Evolutionary conservation across 1,140 invertebrate species (phyloP), one percentile per base, ranked within the genome.

Genomic region (Drosophila parvula): DNA sequence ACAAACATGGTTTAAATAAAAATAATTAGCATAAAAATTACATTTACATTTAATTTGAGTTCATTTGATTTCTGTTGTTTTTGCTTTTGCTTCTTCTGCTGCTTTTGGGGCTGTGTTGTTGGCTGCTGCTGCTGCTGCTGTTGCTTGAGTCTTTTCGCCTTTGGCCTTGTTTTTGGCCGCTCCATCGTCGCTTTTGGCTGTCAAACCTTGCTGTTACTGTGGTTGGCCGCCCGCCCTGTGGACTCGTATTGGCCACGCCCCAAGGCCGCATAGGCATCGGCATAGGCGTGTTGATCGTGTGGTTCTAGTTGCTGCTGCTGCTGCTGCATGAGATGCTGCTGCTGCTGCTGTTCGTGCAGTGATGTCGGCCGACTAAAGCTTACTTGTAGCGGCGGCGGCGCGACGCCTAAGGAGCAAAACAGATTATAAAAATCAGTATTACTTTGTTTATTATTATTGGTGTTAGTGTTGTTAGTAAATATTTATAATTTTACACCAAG

Each of bases 211-310:
- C 63, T 84, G 50, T 89, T 90, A 68, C 70, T 79, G 47, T 79
- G 84, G 75, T 70, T 75, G 62, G 92, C 93, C 93, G 84, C 76
- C 91, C 92, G 93, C 79, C 84, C 80, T 36, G 85, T 91, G 92
- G 92, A 92, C 91, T 93, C 91, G 90, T 93, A 89, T 78, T 92
- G 92, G 91, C 93, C 85, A 88, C 93, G 93, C 90, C 94, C 93
- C 88, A 93, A 91, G 91, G 95, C 95, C 76, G 95, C 94, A 77
- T 94, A 94, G 74, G 95, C 94, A 90, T 95, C 95, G 40, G 90
- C 79, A 53, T 89, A 90, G 32, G 77, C 77, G 18, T 79, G 76
- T 16, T 63, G 79, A 40, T 82, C 79, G 64, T 93, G 81, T 14
- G 68, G 57, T 5, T 65, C 59, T 11, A 60, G 93, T 67, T 78